Base-by-base conservation (phyloP, 2,888 invertebrate genomes). In the Eulithis testata region DNA sequence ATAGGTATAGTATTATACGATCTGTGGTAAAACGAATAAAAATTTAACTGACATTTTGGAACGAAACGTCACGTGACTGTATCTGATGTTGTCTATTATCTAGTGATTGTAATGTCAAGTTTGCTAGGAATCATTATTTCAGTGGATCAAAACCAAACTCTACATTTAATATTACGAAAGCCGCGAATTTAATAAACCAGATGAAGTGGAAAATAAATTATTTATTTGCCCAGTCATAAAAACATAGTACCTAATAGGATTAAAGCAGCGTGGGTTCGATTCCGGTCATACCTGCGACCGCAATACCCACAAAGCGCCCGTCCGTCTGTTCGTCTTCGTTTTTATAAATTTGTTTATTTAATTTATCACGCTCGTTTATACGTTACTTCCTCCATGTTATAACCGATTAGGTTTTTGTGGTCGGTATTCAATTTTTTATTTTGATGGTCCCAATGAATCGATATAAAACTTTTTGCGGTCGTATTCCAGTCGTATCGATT, bases 281-380 rank as follows among this genome's bases (percentile, higher is more conserved):
- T 86, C 88, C 84, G 72, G 37, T 37, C 59, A 78, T 87, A 86
- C 85, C 86, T 84, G 86, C 81, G 80, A 87, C 89, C 88, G 85
- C 88, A 87, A 82, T 78, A 73, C 75, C 76, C 82, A 86, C 86
- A 86, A 87, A 83, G 78, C 79, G 80, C 73, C 79, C 74, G 75
- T 76, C 85, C 82, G 87, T 84, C 85, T 85, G 86, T 81, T 81
- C 73, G 78, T 80, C 75, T 76, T 70, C 76, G 81, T 89, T 90
- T 90, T 90, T 90, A 82, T 91, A 84, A 89, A 90, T 90, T 90
- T 91, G 92, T 92, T 91, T 91, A 91, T 91, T 91, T 91, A 91
- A 91, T 91, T 91, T 89, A 91, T 85, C 89, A 90, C 88, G 89
- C 85, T 86, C 90, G 88, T 90, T 91, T 91, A 90, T 89, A 85